Conservation (phyloP, 2,888 invertebrate genomes). For the Flabesymbios commensalis region DNA sequence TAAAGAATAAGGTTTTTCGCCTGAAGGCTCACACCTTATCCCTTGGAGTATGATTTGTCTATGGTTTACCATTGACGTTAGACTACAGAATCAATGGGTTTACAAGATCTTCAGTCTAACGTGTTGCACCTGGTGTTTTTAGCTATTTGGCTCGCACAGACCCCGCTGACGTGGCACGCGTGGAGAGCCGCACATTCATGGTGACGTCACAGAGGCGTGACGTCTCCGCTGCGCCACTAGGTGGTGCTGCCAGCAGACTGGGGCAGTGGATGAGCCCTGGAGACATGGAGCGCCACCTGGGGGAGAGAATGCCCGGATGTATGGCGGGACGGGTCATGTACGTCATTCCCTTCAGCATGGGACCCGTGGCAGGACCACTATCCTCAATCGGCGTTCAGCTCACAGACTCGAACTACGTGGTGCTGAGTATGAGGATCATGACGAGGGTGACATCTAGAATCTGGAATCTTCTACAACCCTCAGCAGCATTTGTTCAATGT, state of each 20-base stretch:
- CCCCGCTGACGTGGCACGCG: constrained; percentile 44
- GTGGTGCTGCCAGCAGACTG: constrained; percentile 36
- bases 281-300: constrained; percentile 28
- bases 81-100: too few species aligned
- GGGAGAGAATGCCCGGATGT: constrained; percentile 18
- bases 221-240: constrained; percentile 32
- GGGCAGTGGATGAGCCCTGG: constrained; percentile 42
- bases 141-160: constrained; percentile 41
- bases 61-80: too few species aligned
- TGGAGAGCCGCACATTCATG: constrained; percentile 44
- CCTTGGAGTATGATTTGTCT: too few species aligned
- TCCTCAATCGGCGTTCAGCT: constrained; percentile 43
- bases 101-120: too few species aligned
- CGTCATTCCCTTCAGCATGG: constrained; percentile 47
- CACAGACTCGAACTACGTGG: constrained; percentile 45
- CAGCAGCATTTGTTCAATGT: constrained; percentile 41
- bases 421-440: constrained; percentile 45
- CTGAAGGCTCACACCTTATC: too few species aligned
- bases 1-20: too few species aligned
- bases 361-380: constrained; percentile 42
- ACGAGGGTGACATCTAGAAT: constrained; percentile 36
- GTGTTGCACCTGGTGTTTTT: too few species aligned
- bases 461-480: constrained; percentile 29
- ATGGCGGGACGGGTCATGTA: constrained; percentile 44
- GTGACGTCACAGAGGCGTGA: constrained; percentile 33